phyloP scores from a whole-genome alignment of 2,888 invertebrate species.

The Coecobrya sp. region DNA sequence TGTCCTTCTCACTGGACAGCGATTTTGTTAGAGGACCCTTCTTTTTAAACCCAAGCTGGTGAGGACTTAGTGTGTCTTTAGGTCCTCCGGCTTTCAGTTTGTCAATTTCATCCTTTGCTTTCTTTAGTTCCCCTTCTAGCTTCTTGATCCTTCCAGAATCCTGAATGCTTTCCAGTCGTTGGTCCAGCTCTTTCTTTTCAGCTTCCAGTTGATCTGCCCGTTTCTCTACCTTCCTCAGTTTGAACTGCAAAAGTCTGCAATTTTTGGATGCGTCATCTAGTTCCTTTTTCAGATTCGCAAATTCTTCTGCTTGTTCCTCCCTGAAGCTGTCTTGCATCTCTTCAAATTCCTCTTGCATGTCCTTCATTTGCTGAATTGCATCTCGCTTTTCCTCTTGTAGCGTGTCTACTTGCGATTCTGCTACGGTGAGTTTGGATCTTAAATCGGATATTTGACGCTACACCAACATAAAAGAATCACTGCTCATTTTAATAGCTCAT shows the following conservation, averaged over 20 bases:
- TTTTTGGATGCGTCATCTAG: slow-evolving; percentile 99
- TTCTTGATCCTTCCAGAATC: slow-evolving; percentile 92
- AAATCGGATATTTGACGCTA: slow-evolving; percentile 92
- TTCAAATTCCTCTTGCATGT: slow-evolving; percentile 98
- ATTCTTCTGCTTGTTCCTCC: slow-evolving; percentile 99
- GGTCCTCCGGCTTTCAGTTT: slow-evolving; percentile 88
- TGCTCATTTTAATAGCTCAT: no score
- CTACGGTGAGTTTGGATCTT: slow-evolving; percentile 94
- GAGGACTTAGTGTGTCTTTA: slow-evolving; percentile 77
- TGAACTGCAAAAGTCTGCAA: slow-evolving; percentile 99
- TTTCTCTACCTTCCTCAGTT: slow-evolving; percentile 98
- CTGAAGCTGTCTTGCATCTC: slow-evolving; percentile 99
- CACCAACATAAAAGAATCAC: background rate
- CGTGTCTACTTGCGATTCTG: slow-evolving; percentile 97
- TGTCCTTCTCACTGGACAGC: slow-evolving; percentile 85
- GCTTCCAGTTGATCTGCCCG: slow-evolving; percentile 95
- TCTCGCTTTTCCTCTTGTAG: slow-evolving; percentile 98
- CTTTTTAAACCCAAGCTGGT: slow-evolving; percentile 84
- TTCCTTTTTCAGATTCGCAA: slow-evolving; percentile 97
- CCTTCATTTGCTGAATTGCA: slow-evolving; percentile 96
- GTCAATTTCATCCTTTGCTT: slow-evolving; percentile 92
- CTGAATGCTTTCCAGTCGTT: slow-evolving; percentile 87
- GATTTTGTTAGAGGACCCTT: slow-evolving; percentile 86
- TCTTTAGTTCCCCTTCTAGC: slow-evolving; percentile 94
- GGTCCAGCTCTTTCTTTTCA: slow-evolving; percentile 92